Percentiles rank a stretch among this genome's conserved stretches.
Conservation (phyloP, 2,797 vertebrate genomes). For the Knipowitschia caucasica region DNA sequence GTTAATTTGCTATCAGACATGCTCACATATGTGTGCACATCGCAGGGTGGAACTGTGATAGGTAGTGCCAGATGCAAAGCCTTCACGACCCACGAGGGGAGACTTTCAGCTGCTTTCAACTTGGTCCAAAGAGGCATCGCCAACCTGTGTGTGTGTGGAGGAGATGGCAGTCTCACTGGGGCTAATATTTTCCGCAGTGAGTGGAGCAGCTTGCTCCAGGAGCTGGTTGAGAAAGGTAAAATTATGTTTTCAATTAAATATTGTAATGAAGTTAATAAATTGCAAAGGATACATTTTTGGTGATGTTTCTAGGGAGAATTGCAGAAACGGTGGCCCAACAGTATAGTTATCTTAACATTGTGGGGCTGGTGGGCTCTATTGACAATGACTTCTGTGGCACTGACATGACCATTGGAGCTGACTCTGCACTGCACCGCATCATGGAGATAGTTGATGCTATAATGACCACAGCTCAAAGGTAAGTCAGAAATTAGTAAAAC, state of each 20-base stretch:
- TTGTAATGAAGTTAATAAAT: not conserved
- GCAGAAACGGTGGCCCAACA: slow-evolving; percentile 73
- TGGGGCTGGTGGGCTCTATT: slow-evolving; percentile 93
- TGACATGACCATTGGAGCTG: slow-evolving; percentile 95
- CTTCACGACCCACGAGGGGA: slow-evolving; percentile 85
- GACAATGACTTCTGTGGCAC: slow-evolving; percentile 98
- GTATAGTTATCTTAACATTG: slow-evolving; percentile 86
- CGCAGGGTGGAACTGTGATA: slow-evolving; percentile 90
- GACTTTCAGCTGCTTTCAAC: slow-evolving; percentile 84
- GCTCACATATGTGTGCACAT: not conserved
- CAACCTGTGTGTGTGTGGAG: slow-evolving; percentile 94
- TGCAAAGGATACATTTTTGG: not conserved
- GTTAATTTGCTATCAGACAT: not conserved
- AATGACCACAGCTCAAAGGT: slow-evolving; percentile 93
- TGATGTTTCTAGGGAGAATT: slow-evolving; percentile 80
- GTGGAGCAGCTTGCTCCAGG: slow-evolving; percentile 86
- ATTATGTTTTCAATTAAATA: not conserved
- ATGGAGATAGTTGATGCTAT: slow-evolving; percentile 93
- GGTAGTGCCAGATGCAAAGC: slow-evolving; percentile 93
- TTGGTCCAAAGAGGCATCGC: slow-evolving; percentile 89
- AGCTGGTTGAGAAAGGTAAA: slow-evolving; percentile 84
- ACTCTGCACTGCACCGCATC: slow-evolving; percentile 92
- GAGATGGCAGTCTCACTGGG: slow-evolving; percentile 93
- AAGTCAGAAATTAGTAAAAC: slow-evolving; percentile 25
- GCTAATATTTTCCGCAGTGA: slow-evolving; percentile 91